Base-by-base conservation (phyloP, 2,797 vertebrate genomes). In the Halcyon badia region DNA sequence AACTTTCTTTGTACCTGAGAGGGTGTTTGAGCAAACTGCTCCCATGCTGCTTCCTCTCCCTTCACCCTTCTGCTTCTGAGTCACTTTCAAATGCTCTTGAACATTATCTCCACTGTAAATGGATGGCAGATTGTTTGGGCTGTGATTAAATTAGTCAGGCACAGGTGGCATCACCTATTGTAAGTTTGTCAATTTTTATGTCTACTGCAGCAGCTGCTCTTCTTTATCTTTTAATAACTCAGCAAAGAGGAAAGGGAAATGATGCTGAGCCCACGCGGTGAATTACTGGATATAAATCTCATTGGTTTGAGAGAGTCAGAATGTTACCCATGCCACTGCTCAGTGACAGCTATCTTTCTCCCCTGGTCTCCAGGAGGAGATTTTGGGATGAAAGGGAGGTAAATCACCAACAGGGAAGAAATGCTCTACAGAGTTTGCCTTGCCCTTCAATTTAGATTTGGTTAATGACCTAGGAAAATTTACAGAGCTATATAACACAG, bases 161-260 rank as follows among this genome's bases (percentile, higher is more conserved):
- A 86, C 89, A 97, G 94, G 97, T 95, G 93, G 91, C 62, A 82
- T 93, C 95, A 91, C 84, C 93, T 93, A 28, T 12, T 84, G 77
- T 69, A 95, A 90, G 91, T 94, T 90, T 92, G 56, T 89, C 85
- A 90, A 30, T 83, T 94, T 90, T 72, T 84, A 54, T 20, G 8
- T 66, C 85, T 82, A 30, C 69, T 60, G 77, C 42, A 69, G 83
- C 91, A 93, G 83, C 83, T 95, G 94, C 66, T 94, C 87, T 86
- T 81, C 79, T 91, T 86, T 46, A 26, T n/a, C 61, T 52, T 90
- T 88, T 83, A 82, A 65, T 64, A 86, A 65, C 69, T 66, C 71
- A 48, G 10, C 16, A 68, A 94, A 89, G 81, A 81, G 17, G 15
- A 42, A 52, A 83, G 13, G 37, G 39, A 39, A 73, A 73, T 33